Conservation (phyloP, 2,888 invertebrate species). For the Cepaea hortensis region DNA sequence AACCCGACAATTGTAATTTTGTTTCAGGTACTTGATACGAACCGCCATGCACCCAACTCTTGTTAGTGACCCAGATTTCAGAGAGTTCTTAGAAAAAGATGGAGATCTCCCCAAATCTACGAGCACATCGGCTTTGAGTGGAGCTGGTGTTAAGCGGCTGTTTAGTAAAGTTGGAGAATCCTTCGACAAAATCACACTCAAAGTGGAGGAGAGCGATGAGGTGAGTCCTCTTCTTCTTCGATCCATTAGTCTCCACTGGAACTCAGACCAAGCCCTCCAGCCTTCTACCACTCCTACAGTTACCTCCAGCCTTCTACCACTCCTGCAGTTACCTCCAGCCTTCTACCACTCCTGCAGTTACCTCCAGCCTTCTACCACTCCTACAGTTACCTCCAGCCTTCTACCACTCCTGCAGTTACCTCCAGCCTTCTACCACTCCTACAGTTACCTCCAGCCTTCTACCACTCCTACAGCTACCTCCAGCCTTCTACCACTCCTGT, state of each 20-base stretch:
- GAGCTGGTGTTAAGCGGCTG: conserved; percentile 94
- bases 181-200: conserved; percentile 97
- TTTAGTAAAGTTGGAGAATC: conserved; percentile 98
- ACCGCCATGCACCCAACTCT: conserved; percentile 73
- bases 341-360: too few species aligned
- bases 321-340: too few species aligned
- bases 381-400: too few species aligned
- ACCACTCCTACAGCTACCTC: too few species aligned
- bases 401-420: too few species aligned
- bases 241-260: not conserved
- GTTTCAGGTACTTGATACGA: conserved; percentile 72
- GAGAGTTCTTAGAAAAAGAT: conserved; percentile 96
- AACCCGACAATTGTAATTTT: not conserved
- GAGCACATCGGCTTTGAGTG: conserved; percentile 94
- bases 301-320: too few species aligned
- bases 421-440: too few species aligned
- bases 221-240: conserved; percentile 77
- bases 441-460: too few species aligned
- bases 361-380: too few species aligned
- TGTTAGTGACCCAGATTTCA: conserved; percentile 91
- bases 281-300: too few species aligned
- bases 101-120: conserved; percentile 95
- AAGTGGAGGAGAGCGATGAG: conserved; percentile 99
- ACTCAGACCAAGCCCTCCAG: too few species aligned
- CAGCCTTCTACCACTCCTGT: too few species aligned